These are phyloP conservation scores for Xiphydria camelus DNA, from an alignment of 2,888 invertebrate species.

Conservation along the genomic window DNA sequence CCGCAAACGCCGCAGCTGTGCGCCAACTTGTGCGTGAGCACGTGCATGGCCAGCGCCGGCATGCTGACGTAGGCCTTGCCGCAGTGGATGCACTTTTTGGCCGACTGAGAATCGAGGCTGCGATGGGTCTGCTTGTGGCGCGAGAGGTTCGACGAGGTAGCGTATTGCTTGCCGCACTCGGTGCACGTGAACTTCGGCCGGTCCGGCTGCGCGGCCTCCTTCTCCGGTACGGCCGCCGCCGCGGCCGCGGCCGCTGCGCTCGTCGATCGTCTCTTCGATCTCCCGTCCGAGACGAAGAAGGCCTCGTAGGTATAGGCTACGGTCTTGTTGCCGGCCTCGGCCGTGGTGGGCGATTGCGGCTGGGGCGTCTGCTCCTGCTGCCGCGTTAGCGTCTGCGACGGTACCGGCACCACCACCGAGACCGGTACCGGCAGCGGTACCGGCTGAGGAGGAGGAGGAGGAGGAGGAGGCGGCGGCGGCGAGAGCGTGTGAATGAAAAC, in stretches of 20 bases:
- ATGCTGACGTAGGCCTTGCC: constrained; percentile 98
- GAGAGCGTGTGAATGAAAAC: constrained; percentile 61
- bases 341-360: constrained; percentile 45
- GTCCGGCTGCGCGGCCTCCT: constrained; percentile 54
- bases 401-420: constrained; percentile 49
- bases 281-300: constrained; percentile 87
- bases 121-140: constrained; percentile 91
- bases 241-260: constrained; percentile 58
- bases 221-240: constrained; percentile 53
- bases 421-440: constrained; percentile 43
- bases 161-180: constrained; percentile 90
- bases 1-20: constrained; percentile 93
- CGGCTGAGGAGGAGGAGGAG: constrained; percentile 35
- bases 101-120: constrained; percentile 84
- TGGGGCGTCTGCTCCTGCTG: constrained; percentile 28
- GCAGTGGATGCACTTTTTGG: constrained; percentile 94
- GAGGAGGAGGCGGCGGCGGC: constrained; percentile 62
- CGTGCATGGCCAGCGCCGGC: constrained; percentile 96
- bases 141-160: constrained; percentile 87
- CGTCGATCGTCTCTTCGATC: constrained; percentile 72
- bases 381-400: constrained; percentile 29
- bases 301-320: constrained; percentile 89
- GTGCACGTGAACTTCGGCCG: constrained; percentile 69
- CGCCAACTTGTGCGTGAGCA: constrained; percentile 88
- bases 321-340: constrained; percentile 65